Base-by-base conservation (phyloP, 1,140 invertebrate genomes). In the Drosophila sucinea region DNA sequence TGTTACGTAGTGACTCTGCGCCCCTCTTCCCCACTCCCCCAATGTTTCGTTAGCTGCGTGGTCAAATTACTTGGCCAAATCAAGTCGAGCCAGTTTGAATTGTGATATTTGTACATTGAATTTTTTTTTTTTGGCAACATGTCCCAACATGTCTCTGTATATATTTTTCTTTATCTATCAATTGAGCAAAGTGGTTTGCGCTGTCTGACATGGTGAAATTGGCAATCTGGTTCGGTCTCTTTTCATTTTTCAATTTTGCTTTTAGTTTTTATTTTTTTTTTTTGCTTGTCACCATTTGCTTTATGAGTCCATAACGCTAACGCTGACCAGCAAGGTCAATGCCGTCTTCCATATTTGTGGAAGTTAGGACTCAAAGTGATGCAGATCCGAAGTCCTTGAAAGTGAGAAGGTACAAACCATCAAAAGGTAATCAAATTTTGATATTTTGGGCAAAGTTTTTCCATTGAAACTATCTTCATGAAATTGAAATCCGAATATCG, bases 1-100 rank as follows among this genome's bases (percentile, higher is more conserved):
- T 51, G 40, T 75, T 75, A 75, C 73, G 73, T 75, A 51, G 57
- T 55, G 10, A 29, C 25, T 58, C 40, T 62, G 2, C 30, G 10
- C 25, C 10, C 35, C 35, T 10, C 1, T 35, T 3, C 4, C 4
- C 1, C 41, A 4, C n/a, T n/a, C 41, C n/a, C 11, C n/a, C 38
- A n/a, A 4, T 41, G 40, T 41, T 17, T 41, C 5, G 11, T 27
- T 32, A 35, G 40, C n/a, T 2, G 27, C 71, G 66, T 77, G 73
- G 75, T 38, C 75, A 77, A 70, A 41, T 74, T 56, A 77, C 75
- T 77, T 40, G 41, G 23, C 44, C 25, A 61, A 67, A 77, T 77
- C 74, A 63, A 77, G 75, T 77, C 68, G 40, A 62, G 73, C 75
- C 75, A 62, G 75, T 77, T 77, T 61, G 51, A 23, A 65, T 40